phyloP scores from a whole-genome alignment of 2,888 invertebrate species.

The Pterostichus niger region DNA sequence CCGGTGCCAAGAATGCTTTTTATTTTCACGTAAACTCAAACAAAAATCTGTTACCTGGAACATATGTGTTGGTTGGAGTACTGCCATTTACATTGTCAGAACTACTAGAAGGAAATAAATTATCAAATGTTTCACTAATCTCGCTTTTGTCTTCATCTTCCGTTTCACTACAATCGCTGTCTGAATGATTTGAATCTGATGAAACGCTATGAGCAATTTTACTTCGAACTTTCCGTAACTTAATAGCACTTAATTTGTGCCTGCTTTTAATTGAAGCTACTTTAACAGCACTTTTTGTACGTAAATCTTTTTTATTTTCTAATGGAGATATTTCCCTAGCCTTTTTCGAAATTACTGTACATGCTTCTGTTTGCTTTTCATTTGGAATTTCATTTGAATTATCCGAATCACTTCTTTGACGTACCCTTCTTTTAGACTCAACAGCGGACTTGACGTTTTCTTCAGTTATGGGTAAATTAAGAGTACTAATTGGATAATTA shows the following conservation, averaged over 20 bases:
- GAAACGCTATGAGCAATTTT: constrained; percentile 68
- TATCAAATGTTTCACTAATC: constrained; percentile 9
- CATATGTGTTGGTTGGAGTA: constrained; percentile 44
- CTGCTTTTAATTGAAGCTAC: constrained; percentile 65
- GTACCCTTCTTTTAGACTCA: constrained; percentile 55
- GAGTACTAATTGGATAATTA: constrained; percentile 27
- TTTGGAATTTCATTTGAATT: constrained; percentile 36
- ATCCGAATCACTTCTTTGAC: constrained; percentile 54
- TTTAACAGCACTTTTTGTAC: constrained; percentile 72
- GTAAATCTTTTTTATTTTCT: constrained; percentile 73
- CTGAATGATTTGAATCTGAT: constrained; percentile 68
- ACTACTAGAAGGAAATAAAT: constrained; percentile 19
- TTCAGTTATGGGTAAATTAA: not conserved
- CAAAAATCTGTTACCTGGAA: constrained; percentile 53
- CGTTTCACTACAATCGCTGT: constrained; percentile 68
- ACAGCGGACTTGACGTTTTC: not conserved
- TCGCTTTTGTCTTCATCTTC: constrained; percentile 51
- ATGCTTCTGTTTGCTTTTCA: constrained; percentile 27
- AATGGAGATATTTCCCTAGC: constrained; percentile 73
- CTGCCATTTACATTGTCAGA: constrained; percentile 50
- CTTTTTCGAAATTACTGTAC: constrained; percentile 72
- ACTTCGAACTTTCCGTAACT: constrained; percentile 68
- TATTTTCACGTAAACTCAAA: constrained; percentile 34
- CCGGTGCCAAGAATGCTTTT: constrained; percentile 59
- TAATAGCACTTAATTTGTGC: constrained; percentile 68